Percentiles rank a stretch among this genome's conserved stretches.
phyloP scores from a whole-genome alignment of 1,140 invertebrate genomes.

The Panagrolaimus sp. region DNA sequence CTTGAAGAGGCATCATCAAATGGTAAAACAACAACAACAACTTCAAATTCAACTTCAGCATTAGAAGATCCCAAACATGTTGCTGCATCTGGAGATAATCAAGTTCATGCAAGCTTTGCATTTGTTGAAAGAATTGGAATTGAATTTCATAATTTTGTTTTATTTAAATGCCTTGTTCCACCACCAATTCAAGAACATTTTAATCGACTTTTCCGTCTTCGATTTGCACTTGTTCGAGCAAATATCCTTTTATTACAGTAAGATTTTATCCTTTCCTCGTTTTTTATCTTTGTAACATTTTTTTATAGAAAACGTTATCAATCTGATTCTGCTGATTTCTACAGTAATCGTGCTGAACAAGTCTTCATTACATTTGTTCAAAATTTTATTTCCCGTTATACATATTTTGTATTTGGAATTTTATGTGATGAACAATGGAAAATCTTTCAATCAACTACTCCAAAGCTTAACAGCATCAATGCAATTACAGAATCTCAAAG shows the following conservation, averaged over 20 bases:
- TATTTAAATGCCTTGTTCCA: slow-evolving; percentile 5
- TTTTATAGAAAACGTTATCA: no score
- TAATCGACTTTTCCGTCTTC: slow-evolving; percentile 2
- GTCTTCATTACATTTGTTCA: background rate
- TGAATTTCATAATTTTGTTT: background rate
- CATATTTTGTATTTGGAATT: background rate
- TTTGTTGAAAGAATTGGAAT: slow-evolving; percentile 11
- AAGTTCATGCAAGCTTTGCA: background rate
- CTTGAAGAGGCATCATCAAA: no score
- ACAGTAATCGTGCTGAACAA: background rate
- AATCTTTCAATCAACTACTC: background rate
- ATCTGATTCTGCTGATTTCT: background rate
- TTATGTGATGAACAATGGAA: background rate
- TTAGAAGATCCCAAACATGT: no score
- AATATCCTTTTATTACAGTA: background rate
- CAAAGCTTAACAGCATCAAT: background rate
- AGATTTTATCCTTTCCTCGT: no score
- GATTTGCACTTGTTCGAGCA: slow-evolving; percentile 2
- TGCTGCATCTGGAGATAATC: background rate
- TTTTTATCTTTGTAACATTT: no score
- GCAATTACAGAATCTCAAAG: background rate
- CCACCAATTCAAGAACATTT: background rate
- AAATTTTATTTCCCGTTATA: background rate
- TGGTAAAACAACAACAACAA: no score
- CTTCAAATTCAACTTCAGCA: no score